Evolutionary conservation across 2,113 vertebrate species (phyloP).

Genomic region (Rhea americana): DNA sequence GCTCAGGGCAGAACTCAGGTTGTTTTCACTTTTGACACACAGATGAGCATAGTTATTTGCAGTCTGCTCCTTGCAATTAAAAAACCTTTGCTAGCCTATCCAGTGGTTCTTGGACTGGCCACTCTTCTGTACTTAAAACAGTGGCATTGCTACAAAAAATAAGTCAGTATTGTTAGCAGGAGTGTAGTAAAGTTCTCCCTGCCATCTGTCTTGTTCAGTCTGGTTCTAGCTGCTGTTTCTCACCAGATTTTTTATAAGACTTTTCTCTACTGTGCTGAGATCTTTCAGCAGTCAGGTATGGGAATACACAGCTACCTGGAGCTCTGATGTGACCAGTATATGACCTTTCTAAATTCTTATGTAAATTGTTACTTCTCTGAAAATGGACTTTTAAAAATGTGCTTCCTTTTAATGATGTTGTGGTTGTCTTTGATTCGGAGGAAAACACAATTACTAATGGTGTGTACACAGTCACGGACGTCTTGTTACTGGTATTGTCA

Average conservation of each 20-base stretch:
- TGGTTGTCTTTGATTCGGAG: neutral
- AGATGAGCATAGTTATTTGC: neutral
- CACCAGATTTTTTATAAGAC: neutral
- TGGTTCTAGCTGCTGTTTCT: neutral
- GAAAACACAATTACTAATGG: neutral
- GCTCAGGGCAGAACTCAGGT: neutral
- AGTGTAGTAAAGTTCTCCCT: neutral
- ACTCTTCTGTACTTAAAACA: neutral
- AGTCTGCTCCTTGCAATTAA: neutral
- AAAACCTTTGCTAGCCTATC: neutral
- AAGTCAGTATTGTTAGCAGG: neutral
- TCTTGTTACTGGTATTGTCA: neutral
- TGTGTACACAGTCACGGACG: neutral
- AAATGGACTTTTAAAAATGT: neutral
- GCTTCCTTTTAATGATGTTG: neutral
- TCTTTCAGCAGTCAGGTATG: neutral
- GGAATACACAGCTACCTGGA: neutral
- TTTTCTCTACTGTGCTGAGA: neutral
- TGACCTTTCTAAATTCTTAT: neutral
- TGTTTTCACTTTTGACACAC: neutral
- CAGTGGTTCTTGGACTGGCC: neutral
- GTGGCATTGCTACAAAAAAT: neutral
- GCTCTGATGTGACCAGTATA: neutral
- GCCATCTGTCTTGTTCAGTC: neutral
- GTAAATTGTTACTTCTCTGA: neutral